These are phyloP conservation scores for Deladenus siricidicola DNA, from an alignment of 2,888 invertebrate genomes.

Conservation along the genomic window DNA sequence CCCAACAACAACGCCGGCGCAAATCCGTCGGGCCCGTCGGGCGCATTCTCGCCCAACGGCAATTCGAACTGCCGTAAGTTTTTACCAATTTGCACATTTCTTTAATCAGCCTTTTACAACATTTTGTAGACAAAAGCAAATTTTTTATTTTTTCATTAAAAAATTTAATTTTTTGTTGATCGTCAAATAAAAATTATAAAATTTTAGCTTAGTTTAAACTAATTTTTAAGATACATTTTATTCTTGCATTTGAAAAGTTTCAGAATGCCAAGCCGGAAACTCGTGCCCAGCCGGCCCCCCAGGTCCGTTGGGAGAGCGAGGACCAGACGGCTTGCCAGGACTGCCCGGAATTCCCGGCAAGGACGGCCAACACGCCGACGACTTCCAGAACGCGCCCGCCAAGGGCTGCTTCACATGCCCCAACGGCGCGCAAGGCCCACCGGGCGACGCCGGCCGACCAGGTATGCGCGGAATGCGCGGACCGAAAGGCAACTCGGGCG, in stretches of 20 bases:
- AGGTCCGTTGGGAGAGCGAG: constrained; percentile 1
- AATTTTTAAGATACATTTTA: too few species aligned
- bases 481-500: constrained; percentile 15
- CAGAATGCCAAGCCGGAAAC: constrained; percentile 3
- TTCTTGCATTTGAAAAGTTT: background rate
- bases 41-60: background rate
- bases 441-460: constrained; percentile 13
- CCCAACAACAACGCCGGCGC: constrained; percentile 5
- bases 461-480: constrained; percentile 12
- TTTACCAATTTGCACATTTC: background rate
- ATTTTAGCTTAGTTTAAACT: too few species aligned
- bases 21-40: background rate
- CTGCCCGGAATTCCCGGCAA: constrained; percentile 17
- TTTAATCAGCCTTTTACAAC: too few species aligned
- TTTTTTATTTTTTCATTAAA: too few species aligned
- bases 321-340: constrained; percentile 36
- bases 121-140: too few species aligned
- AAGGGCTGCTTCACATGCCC: constrained; percentile 9
- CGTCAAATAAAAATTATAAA: background rate
- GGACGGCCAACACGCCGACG: constrained; percentile 12
- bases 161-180: background rate
- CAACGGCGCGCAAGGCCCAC: constrained; percentile 12
- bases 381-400: constrained; percentile 8
- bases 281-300: constrained; percentile 6
- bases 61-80: background rate